Conservation (phyloP, 2,113 vertebrate genomes). For the Antennarius striatus region DNA sequence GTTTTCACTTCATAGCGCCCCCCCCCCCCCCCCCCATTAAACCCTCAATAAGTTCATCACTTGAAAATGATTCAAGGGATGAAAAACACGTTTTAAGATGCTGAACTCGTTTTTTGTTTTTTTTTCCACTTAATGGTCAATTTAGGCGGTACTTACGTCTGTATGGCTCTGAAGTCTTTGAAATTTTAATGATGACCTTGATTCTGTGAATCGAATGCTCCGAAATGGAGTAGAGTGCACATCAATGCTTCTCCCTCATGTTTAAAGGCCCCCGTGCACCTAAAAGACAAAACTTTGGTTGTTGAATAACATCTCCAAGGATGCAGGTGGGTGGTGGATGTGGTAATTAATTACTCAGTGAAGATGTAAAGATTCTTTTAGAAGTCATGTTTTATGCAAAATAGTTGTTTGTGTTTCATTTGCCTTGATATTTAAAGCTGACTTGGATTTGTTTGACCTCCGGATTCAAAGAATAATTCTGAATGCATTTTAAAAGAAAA, state of each 20-base stretch:
- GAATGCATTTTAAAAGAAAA: conserved; percentile 6
- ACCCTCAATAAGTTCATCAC: conserved; percentile 37
- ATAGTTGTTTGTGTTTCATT: conserved; percentile 31
- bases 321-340: conserved; percentile 33
- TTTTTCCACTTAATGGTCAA: conserved; percentile 75
- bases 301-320: conserved; percentile 56
- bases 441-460: conserved; percentile 23
- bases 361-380: conserved; percentile 49
- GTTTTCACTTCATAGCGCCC: too few species aligned
- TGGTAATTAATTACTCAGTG: conserved; percentile 49
- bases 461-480: conserved; percentile 28
- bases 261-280: conserved; percentile 23
- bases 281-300: conserved; percentile 27
- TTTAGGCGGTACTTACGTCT: conserved; percentile 46
- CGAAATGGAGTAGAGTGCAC: conserved; percentile 16
- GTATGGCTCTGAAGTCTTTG: conserved; percentile 64
- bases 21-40: too few species aligned
- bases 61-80: conserved; percentile 54
- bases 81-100: conserved; percentile 64
- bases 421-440: conserved; percentile 14
- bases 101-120: conserved; percentile 50
- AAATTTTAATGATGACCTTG: conserved; percentile 70
- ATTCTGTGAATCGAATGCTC: conserved; percentile 59
- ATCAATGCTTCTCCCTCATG: conserved; percentile 23
- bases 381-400: conserved; percentile 31